These are phyloP conservation scores for Etia nguti DNA, from an alignment of 2,113 vertebrate genomes.

Conservation along the genomic window DNA sequence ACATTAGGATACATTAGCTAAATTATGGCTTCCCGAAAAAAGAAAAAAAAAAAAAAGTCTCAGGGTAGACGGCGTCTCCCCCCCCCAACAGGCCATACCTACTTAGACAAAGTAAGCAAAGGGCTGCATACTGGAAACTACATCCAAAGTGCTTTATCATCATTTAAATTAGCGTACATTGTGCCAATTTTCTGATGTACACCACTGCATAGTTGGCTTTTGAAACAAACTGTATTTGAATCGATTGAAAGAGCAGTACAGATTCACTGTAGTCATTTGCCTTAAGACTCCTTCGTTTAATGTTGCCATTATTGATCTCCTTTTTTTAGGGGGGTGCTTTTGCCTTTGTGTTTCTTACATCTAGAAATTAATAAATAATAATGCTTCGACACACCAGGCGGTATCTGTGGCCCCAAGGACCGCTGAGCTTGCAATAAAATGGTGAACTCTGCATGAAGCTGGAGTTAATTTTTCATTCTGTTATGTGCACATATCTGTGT, in stretches of 20 bases:
- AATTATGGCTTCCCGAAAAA: background rate
- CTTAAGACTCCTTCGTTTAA: background rate
- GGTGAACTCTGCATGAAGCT: background rate
- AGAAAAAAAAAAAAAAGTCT: no score
- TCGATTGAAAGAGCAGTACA: background rate
- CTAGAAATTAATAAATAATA: background rate
- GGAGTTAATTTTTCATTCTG: background rate
- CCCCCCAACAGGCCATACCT: background rate
- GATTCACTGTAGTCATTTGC: background rate
- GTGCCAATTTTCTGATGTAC: background rate
- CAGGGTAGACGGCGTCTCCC: fast-evolving
- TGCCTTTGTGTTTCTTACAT: background rate
- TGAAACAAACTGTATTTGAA: background rate
- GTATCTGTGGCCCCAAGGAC: background rate
- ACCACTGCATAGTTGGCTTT: background rate
- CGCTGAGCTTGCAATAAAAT: background rate
- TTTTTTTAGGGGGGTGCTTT: fast-evolving
- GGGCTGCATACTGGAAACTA: background rate
- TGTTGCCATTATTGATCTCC: background rate
- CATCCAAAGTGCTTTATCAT: background rate
- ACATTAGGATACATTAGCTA: background rate
- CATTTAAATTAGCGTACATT: background rate
- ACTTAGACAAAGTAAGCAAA: background rate
- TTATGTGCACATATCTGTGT: background rate
- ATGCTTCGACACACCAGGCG: background rate